These are phyloP conservation scores for Sycophila sp. DNA, from an alignment of 1,140 invertebrate species.

Conservation along the genomic window DNA sequence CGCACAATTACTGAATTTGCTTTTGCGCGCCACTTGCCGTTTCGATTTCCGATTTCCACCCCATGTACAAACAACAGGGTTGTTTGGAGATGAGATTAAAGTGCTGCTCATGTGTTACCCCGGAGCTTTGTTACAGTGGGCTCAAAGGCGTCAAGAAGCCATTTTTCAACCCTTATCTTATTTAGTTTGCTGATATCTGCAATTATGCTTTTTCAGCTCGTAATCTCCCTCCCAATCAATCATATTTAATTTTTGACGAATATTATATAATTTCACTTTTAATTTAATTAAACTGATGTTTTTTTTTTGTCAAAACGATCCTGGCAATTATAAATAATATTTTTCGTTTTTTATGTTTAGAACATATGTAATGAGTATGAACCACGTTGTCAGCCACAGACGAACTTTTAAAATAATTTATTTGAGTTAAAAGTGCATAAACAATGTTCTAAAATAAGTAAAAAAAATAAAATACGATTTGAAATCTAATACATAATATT, in stretches of 20 bases:
- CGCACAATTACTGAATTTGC: neutral
- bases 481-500: too few relatives aligned
- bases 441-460: too few relatives aligned
- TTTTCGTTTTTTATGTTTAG: neutral
- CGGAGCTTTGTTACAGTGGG: neutral
- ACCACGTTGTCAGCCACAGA: too few relatives aligned
- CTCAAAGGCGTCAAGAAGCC: constrained; percentile 9
- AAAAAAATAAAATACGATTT: too few relatives aligned
- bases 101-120: neutral
- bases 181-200: constrained; percentile 12
- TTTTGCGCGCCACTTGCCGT: neutral
- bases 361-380: too few relatives aligned
- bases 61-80: neutral
- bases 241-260: too few relatives aligned
- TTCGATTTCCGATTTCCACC: constrained; percentile 20
- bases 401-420: too few relatives aligned
- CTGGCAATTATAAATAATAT: neutral
- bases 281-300: too few relatives aligned
- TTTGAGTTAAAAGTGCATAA: too few relatives aligned
- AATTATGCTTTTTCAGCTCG: neutral
- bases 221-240: too few relatives aligned
- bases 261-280: too few relatives aligned
- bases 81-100: constrained; percentile 32
- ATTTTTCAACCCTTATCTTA: constrained; percentile 14
- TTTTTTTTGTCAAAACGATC: too few relatives aligned